Evolutionary conservation across 2,797 vertebrate species (phyloP), one percentile per base, ranked within the genome.

Genomic region (Callimico goeldii): DNA sequence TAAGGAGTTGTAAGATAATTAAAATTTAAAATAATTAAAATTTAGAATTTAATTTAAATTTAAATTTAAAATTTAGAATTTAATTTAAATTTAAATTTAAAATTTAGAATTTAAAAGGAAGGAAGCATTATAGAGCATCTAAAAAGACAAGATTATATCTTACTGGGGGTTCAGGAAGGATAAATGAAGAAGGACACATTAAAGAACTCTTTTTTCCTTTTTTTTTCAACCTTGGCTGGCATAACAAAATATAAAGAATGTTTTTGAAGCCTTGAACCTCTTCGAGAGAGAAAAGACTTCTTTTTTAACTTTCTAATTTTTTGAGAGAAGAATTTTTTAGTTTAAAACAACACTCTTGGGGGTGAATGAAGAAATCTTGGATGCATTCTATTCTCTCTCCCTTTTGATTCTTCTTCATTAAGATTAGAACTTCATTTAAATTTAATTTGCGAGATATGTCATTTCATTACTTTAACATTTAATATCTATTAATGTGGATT

Each of bases 381-480:
- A 83, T 77, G 76, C 41, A 46, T 77, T 88, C 67, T 84, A 28
- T 43, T 87, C 55, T 89, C 43, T 89, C 58, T 52, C 22, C 52
- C 67, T 75, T 76, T 92, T 36, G 33, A 50, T 70, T 9, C 24
- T 64, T 89, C 15, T 89, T 70, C 58, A 77, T 94, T 90, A 94
- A 93, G 20, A 93, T 94, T 94, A 39, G 57, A 75, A 39, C 36
- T 90, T 92, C 36, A 61, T 94, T 89, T 86, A 81, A 92, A 86
- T 81, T 92, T 92, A 77, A 77, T 77, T 77, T 19, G 5, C 17
- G 73, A 77, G 24, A 58, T 19, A 10, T 72, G 8, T 90, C 28
- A 43, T 93, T 87, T 93, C 72, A 87, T 90, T 83, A 61, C 17
- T 81, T 75, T 86, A 88, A 88, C 36, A 93, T 94, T 87, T 91